phyloP scores from a whole-genome alignment of 23 tunicate species.

The Trididemnum miniatum region DNA sequence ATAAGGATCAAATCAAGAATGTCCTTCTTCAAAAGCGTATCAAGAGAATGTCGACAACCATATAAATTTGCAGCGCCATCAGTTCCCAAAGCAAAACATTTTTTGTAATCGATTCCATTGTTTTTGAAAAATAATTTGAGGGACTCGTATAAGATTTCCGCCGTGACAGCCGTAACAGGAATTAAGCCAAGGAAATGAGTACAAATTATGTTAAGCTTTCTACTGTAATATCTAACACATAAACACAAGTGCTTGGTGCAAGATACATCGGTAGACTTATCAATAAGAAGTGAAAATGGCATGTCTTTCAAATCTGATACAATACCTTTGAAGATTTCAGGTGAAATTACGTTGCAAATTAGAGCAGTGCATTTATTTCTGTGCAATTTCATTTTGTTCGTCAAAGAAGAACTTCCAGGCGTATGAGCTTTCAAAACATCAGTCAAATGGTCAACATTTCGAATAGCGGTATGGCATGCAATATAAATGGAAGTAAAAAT shows the following conservation, averaged over 20 bases:
- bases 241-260: constrained; percentile 6
- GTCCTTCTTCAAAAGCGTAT: not conserved
- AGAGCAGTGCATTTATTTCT: not conserved
- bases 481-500: too few relatives aligned
- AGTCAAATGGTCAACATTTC: too few relatives aligned
- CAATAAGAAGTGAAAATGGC: not conserved
- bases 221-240: not conserved
- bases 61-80: constrained; percentile 7
- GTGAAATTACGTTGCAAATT: not conserved
- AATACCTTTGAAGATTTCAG: not conserved
- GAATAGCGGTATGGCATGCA: too few relatives aligned
- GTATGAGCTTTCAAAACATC: not conserved
- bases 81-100: not conserved
- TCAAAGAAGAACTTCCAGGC: not conserved
- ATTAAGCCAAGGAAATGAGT: not conserved
- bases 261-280: constrained; percentile 6
- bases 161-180: not conserved
- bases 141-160: not conserved
- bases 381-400: not conserved
- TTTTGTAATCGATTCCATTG: not conserved
- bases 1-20: not conserved
- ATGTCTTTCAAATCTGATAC: not conserved
- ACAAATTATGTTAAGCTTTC: not conserved
- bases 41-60: not conserved
- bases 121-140: not conserved